A percentile compares a stretch with the other conserved stretches of the same genome.
Conservation (phyloP, 2,888 invertebrate species). For the Leptinotarsa haldemani region DNA sequence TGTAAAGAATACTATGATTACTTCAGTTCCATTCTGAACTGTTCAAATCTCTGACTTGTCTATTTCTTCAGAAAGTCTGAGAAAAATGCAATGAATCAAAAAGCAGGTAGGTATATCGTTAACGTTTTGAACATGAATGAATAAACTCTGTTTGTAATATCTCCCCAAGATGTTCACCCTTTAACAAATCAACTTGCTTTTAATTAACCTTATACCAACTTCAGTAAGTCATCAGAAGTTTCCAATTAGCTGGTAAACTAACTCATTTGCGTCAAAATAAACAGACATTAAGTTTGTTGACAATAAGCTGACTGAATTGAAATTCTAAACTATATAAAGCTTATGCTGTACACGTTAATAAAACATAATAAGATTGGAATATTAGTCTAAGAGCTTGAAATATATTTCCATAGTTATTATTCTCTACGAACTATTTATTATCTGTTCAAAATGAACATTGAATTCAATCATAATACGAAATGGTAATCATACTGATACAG, state of each 20-base stretch:
- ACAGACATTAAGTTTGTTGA: conserved; percentile 34
- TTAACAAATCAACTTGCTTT: conserved; percentile 31
- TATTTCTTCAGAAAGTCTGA: no score
- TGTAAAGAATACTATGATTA: no score
- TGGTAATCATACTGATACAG: no score
- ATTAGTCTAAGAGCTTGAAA: background rate
- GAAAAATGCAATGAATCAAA: no score
- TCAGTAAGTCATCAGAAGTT: conserved; percentile 39
- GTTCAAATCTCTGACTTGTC: no score
- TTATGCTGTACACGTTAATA: background rate
- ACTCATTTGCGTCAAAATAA: conserved; percentile 37
- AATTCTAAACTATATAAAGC: conserved; percentile 12
- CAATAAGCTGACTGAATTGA: conserved; percentile 29
- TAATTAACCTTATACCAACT: conserved; percentile 35
- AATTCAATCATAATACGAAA: no score
- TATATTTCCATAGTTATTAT: background rate
- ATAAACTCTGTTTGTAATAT: no score
- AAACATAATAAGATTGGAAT: background rate
- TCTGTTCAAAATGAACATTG: no score
- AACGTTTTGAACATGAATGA: no score
- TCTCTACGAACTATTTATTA: background rate
- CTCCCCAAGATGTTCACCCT: conserved; percentile 2
- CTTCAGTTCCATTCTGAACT: no score
- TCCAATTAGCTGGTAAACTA: conserved; percentile 37
- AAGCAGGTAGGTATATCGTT: no score